Conservation (phyloP, 2,113 vertebrate genomes). For the Ploceus nigricollis region DNA sequence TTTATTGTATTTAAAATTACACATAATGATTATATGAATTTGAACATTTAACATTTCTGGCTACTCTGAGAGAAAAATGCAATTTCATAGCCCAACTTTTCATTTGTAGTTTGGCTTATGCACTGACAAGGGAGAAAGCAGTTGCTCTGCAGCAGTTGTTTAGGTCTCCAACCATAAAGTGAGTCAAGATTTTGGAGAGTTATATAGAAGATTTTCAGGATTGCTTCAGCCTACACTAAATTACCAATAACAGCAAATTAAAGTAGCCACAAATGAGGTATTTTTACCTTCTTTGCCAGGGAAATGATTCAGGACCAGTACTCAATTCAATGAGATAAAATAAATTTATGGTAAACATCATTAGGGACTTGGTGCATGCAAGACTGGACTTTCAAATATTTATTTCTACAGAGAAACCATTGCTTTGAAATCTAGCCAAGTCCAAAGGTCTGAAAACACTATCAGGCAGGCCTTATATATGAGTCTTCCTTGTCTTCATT, state of each 20-base stretch:
- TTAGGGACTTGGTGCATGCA: background rate
- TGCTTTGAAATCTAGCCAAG: background rate
- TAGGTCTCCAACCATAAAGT: background rate
- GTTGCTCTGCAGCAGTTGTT: background rate
- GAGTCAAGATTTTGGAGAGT: background rate
- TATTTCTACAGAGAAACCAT: background rate
- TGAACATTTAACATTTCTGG: background rate
- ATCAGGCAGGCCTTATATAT: background rate
- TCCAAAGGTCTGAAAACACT: background rate
- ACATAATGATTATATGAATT: background rate
- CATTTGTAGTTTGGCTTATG: background rate
- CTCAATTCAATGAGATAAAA: background rate
- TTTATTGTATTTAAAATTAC: conserved; percentile 24
- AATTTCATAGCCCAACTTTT: background rate
- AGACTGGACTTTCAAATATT: background rate
- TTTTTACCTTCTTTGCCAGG: background rate
- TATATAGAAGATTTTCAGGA: background rate
- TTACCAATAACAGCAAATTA: background rate
- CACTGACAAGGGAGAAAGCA: background rate
- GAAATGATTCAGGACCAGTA: background rate
- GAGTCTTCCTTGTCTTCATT: background rate
- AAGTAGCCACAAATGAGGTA: background rate
- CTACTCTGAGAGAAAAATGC: background rate
- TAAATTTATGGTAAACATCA: background rate
- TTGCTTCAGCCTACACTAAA: background rate